phyloP scores from a whole-genome alignment of 2,888 invertebrate genomes.

The Athripsodes cinereus region DNA sequence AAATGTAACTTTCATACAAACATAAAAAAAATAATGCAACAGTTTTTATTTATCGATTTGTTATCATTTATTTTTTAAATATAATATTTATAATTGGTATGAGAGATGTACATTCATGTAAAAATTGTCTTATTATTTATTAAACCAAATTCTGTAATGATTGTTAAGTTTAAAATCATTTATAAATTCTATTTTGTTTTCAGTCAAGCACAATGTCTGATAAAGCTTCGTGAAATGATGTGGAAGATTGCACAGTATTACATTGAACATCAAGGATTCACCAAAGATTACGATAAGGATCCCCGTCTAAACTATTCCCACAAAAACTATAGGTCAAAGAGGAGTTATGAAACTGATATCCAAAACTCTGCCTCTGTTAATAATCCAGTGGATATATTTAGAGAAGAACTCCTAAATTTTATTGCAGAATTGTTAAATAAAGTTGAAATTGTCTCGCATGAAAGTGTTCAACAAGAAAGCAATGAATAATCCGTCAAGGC shows the following conservation, averaged over 20 bases:
- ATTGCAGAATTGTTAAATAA: conserved; percentile 29
- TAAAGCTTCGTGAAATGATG: conserved; percentile 43
- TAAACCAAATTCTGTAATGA: too few relatives aligned
- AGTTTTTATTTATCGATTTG: too few relatives aligned
- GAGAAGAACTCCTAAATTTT: conserved; percentile 29
- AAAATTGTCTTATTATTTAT: too few relatives aligned
- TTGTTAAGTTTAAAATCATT: too few relatives aligned
- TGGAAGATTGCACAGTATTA: conserved; percentile 47
- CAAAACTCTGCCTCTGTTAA: too few relatives aligned
- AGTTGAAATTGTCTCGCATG: conserved; percentile 14
- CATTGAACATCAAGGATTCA: conserved; percentile 38
- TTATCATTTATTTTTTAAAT: too few relatives aligned
- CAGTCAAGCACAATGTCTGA: conserved; percentile 47
- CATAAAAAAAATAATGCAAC: too few relatives aligned
- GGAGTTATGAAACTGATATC: background rate
- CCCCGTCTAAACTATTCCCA: background rate
- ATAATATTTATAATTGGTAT: too few relatives aligned
- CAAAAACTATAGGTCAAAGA: background rate
- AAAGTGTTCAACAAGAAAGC: background rate
- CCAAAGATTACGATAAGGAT: background rate
- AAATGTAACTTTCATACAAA: too few relatives aligned
- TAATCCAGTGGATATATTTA: conserved; percentile 28
- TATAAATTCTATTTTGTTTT: too few relatives aligned
- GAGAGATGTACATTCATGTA: too few relatives aligned
- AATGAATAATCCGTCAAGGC: too few relatives aligned